Base-by-base conservation (phyloP, 2,888 invertebrate species). In the Fissipunctia ypsillon region DNA sequence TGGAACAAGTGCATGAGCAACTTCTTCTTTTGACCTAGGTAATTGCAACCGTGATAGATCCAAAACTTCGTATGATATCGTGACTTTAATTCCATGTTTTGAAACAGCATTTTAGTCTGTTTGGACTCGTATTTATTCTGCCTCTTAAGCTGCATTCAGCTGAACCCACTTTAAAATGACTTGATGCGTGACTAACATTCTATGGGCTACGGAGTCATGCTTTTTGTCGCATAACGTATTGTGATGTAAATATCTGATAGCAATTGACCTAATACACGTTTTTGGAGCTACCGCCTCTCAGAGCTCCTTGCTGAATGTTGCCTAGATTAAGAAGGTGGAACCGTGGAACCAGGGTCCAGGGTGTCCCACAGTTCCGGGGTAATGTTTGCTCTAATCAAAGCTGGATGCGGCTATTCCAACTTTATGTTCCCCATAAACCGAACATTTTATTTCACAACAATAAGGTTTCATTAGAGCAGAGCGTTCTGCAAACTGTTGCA, bases 181-280 rank as follows among this genome's bases (percentile, higher is more conserved):
- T 77, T 50, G 50, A 83, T 79, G 80, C 84, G 66, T 80, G 81
- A 84, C 31, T 57, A 69, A 66, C 74, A 52, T 68, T 56, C 52
- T 48, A 84, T 80, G 50, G 50, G 56, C 52, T 6, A 57, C 69
- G 35, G 19, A 73, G 28, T 84, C 84, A 69, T 54, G 68, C 64
- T 73, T 80, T 81, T 80, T 80, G 80, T 84, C 25, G 57, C 28
- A 61, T 65, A 56, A 28, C 45, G 65, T 69, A 66, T 74, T 81
- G 68, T 66, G 25, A 80, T 65, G 64, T 73, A 80, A 80, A 80
- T 73, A 68, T 56, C 14, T 72, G 31, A 14, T 52, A 45, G 43
- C 61, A 52, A 61, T 66, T 66, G 60, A 50, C 25, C 6, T 10
- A 31, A 35, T 38, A n/a, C 48, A 50, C 56, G 31, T 31, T 67